Percentiles rank a stretch among this genome's conserved stretches.
Conservation (phyloP, 2,888 invertebrate species). For the Andrena flavipes region DNA sequence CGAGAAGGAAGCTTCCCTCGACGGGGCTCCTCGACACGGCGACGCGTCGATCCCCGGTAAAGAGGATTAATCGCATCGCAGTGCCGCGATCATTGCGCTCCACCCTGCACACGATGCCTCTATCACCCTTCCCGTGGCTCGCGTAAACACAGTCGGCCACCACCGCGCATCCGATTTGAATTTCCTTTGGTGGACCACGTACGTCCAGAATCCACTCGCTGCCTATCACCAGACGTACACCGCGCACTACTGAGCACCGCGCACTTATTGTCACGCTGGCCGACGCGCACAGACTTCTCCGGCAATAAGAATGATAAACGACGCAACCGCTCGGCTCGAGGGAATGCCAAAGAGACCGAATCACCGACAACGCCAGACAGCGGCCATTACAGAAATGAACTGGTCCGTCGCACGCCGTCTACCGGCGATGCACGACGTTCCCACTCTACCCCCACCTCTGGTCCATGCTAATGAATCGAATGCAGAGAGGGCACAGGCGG, state of each 20-base stretch:
- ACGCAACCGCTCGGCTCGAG: constrained; percentile 22
- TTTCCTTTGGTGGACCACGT: constrained; percentile 26
- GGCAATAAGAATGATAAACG: constrained; percentile 27
- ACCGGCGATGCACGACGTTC: constrained; percentile 55
- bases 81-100: neutral
- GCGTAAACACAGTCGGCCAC: constrained; percentile 67
- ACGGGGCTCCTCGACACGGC: constrained; percentile 6
- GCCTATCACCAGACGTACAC: constrained; percentile 22
- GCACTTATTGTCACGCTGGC: constrained; percentile 16
- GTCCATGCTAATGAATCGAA: constrained; percentile 25
- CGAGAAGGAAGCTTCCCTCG: constrained; percentile 15
- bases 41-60: neutral
- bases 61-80: constrained; percentile 1
- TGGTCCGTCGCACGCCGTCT: constrained; percentile 68
- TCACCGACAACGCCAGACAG: constrained; percentile 82
- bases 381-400: constrained; percentile 83
- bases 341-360: constrained; percentile 62
- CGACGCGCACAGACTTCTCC: neutral
- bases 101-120: neutral
- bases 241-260: constrained; percentile 21
- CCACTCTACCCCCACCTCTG: constrained; percentile 26
- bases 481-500: constrained; percentile 17
- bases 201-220: constrained; percentile 29
- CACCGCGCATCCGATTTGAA: constrained; percentile 44
- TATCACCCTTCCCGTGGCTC: constrained; percentile 33